Evolutionary conservation across 2,113 vertebrate species (phyloP).

Genomic region (Dendropsophus ebraccatus): DNA sequence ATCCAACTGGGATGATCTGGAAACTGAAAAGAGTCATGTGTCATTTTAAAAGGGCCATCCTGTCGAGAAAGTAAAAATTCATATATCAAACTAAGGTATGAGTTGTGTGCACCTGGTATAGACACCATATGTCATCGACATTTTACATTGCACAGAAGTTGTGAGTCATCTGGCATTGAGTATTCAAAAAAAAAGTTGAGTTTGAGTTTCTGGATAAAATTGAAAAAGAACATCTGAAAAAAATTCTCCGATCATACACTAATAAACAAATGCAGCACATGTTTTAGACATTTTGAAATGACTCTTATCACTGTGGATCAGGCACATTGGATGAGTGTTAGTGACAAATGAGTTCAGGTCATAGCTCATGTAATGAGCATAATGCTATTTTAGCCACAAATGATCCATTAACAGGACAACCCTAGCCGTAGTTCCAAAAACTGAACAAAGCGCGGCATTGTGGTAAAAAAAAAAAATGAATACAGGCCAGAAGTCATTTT

Average conservation of each 20-base stretch:
- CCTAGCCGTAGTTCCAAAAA: conserved; percentile 67
- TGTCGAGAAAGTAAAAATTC: not conserved
- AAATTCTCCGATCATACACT: conserved; percentile 55
- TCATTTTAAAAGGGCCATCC: not conserved
- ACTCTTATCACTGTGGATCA: conserved; percentile 61
- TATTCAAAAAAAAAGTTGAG: not conserved
- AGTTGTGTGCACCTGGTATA: conserved; percentile 1
- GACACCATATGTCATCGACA: not conserved
- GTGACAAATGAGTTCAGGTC: conserved; percentile 67
- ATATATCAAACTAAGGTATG: not conserved
- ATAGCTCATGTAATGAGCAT: conserved; percentile 61
- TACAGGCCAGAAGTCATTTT: conserved; percentile 66
- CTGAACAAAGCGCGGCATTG: conserved; percentile 67
- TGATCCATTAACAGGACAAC: conserved; percentile 67
- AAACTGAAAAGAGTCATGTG: not conserved
- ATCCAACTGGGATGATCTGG: conserved; percentile 4
- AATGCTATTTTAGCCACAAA: conserved; percentile 67
- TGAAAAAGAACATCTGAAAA: conserved; percentile 46
- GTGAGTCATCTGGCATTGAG: conserved; percentile 9
- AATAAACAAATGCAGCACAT: conserved; percentile 50
- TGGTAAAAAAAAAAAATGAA: conserved; percentile 65
- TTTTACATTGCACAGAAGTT: not conserved
- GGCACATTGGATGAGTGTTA: conserved; percentile 61
- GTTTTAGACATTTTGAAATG: conserved; percentile 53
- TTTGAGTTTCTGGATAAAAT: conserved; percentile 47